These are phyloP conservation scores for Trichopria drosophilae DNA, from an alignment of 2,888 invertebrate genomes.

Conservation along the genomic window DNA sequence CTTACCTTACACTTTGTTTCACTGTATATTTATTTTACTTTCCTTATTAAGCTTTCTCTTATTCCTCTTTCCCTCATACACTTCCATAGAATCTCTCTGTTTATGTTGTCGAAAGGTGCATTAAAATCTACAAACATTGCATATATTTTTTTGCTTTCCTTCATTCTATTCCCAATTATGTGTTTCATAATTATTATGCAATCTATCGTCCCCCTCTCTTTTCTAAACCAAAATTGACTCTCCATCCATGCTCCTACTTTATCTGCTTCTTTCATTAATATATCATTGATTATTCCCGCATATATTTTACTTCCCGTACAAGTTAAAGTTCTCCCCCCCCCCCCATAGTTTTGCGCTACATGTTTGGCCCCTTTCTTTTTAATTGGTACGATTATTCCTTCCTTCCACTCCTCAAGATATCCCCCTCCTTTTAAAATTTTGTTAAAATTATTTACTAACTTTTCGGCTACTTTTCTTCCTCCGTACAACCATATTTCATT, in stretches of 20 bases:
- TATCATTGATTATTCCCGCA: too few species aligned
- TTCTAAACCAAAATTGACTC: conserved; percentile 33
- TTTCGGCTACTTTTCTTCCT: too few species aligned
- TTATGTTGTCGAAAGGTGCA: conserved; percentile 34
- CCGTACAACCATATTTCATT: too few species aligned
- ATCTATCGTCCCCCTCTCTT: conserved; percentile 25
- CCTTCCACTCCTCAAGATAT: conserved; percentile 19
- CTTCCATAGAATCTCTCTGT: conserved; percentile 29
- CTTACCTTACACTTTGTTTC: too few species aligned
- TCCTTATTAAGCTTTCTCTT: conserved; percentile 5
- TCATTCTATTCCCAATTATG: conserved; percentile 12
- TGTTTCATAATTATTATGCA: conserved; percentile 22
- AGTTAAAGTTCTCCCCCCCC: too few species aligned
- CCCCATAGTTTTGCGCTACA: conserved; percentile 22
- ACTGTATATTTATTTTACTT: conserved; percentile 22
- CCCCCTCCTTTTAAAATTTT: too few species aligned
- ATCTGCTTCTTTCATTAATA: too few species aligned
- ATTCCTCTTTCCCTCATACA: conserved; percentile 16
- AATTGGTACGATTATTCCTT: too few species aligned
- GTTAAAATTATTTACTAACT: too few species aligned
- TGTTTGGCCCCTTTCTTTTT: conserved; percentile 22
- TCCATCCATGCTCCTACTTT: too few species aligned
- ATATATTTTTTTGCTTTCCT: conserved; percentile 14
- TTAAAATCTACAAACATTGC: conserved; percentile 32
- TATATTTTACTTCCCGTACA: conserved; percentile 28